Conservation (phyloP, 2,888 invertebrate genomes). For the Aporophyla nigra region DNA sequence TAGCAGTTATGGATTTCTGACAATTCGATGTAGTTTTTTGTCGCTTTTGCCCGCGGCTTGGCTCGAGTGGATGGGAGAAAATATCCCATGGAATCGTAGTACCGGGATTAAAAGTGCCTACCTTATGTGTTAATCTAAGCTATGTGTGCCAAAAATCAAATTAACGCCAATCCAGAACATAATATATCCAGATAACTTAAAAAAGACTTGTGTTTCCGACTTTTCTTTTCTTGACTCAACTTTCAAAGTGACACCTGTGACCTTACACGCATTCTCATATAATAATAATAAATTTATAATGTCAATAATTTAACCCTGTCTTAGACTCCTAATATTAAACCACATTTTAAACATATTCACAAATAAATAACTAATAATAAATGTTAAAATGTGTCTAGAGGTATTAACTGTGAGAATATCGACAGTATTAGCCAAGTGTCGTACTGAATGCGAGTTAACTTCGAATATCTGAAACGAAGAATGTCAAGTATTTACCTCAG, state of each 20-base stretch:
- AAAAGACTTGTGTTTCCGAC: too few species aligned
- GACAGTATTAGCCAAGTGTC: constrained; percentile 4
- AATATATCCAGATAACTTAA: too few species aligned
- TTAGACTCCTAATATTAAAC: background rate
- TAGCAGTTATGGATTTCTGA: background rate
- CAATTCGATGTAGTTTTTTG: background rate
- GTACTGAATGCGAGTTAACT: constrained; percentile 24
- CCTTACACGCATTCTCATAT: too few species aligned
- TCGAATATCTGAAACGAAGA: constrained; percentile 20
- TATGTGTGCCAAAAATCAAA: too few species aligned
- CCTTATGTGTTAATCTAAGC: too few species aligned
- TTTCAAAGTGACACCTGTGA: too few species aligned
- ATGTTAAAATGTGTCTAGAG: background rate
- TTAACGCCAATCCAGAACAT: too few species aligned
- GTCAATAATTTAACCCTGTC: background rate
- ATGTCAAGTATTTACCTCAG: constrained; percentile 34
- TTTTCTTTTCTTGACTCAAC: too few species aligned
- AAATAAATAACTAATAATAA: background rate
- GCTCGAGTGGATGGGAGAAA: too few species aligned
- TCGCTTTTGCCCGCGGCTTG: too few species aligned
- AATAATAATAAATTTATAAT: background rate
- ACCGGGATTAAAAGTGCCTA: too few species aligned
- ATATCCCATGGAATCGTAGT: too few species aligned
- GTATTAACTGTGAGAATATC: background rate
- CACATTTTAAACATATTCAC: background rate